Evolutionary conservation across 92 coral and sea anemone species (phyloP), one percentile per base, ranked within the genome.

Genomic region (Bergia sp.): DNA sequence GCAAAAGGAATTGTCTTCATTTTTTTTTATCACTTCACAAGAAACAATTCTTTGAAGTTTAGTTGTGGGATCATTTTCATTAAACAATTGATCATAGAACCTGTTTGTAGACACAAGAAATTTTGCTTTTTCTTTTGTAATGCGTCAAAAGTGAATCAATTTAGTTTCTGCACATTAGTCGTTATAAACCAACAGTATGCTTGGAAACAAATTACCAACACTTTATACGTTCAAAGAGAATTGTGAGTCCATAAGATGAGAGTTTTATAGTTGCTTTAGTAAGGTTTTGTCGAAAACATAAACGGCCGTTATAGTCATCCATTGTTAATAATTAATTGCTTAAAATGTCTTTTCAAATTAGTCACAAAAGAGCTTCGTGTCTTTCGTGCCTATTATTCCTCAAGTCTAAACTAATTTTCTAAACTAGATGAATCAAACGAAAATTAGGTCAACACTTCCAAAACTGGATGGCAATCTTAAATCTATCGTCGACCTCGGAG

Each of bases 281-380:
- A 43, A 71, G 66, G 77, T 84, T 84, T 69, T 84, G 87, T 84
- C 42, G 77, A 37, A 49, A 67, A 47, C 41, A 47, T 43, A 84
- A 47, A 45, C 47, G 4, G 41, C 47, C 44, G 78, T 44, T 71
- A 73, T 73, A 44, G 87, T 71, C 65, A 45, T 72, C 67, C 81
- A 72, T 73, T 71, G 93, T 94, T 83, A 92, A 92, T 92, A 82
- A 92, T 92, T 91, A 64, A 93, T 93, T 67, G 69, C 47, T 80
- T 73, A 82, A 93, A 91, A 94, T 92, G 90, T 92, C 94, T 86
- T 90, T 87, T 92, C 85, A 85, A 73, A 80, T 81, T 80, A 94
- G 92, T 94, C 93, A 94, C 88, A 88, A 82, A 85, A 41, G 42
- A 76, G 73, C 78, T 15, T 37, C 87, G 47, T 73, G 47, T 72